A percentile compares a stretch with the other conserved stretches of the same genome.
These are phyloP conservation scores for Darevskia nairensis DNA, from an alignment of 2,797 vertebrate species.

Conservation along the genomic window DNA sequence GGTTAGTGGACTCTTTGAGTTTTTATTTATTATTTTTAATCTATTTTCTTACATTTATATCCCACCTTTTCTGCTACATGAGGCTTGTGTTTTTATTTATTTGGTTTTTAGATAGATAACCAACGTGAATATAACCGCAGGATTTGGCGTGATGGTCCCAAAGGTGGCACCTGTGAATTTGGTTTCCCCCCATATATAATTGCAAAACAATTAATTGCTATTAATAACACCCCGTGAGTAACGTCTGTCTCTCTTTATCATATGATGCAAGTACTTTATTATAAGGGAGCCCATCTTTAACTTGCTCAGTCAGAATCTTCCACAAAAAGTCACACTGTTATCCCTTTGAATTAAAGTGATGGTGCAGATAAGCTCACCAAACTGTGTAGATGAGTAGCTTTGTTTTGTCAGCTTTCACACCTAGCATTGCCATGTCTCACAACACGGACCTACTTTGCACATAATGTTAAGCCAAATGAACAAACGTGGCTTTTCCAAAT, in stretches of 20 bases:
- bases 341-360: not conserved
- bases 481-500: too few relatives aligned
- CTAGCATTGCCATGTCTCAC: not conserved
- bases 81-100: not conserved
- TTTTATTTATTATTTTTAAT: not conserved
- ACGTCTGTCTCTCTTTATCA: conserved; percentile 4
- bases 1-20: conserved; percentile 57
- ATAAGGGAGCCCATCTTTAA: not conserved
- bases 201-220: conserved; percentile 79
- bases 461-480: too few relatives aligned
- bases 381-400: not conserved
- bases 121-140: conserved; percentile 77
- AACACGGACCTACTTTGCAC: too few relatives aligned
- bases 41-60: too few relatives aligned
- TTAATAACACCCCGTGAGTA: conserved; percentile 77
- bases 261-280: not conserved
- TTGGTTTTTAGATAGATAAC: conserved; percentile 76
- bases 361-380: not conserved
- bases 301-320: not conserved
- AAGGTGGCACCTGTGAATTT: conserved; percentile 65
- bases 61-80: not conserved
- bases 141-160: conserved; percentile 71
- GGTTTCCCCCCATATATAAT: conserved; percentile 79
- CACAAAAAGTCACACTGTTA: not conserved
- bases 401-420: not conserved